These are phyloP conservation scores for Perizoma flavofasciatum DNA, from an alignment of 2,888 invertebrate genomes.

Conservation along the genomic window DNA sequence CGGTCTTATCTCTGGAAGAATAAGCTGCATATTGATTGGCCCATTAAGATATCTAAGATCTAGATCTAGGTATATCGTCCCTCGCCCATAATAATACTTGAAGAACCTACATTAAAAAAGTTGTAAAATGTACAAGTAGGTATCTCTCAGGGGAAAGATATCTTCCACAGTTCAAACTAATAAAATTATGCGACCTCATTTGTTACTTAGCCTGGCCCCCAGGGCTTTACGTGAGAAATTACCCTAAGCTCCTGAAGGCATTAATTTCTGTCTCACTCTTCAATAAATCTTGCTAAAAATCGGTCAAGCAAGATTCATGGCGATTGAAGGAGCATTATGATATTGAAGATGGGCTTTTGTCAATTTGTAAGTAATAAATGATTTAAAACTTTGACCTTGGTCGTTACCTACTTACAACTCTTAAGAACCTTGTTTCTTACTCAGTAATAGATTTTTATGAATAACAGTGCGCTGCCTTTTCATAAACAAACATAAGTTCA, in stretches of 20 bases:
- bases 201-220: conserved; percentile 50
- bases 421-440: no score
- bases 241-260: conserved; percentile 54
- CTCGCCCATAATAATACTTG: no score
- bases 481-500: no score
- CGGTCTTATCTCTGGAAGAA: no score
- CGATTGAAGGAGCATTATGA: conserved; percentile 17
- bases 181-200: conserved; percentile 68
- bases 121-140: neutral
- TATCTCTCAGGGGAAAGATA: neutral
- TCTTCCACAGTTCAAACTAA: conserved; percentile 47
- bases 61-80: no score
- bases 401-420: neutral
- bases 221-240: conserved; percentile 59
- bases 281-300: conserved; percentile 60
- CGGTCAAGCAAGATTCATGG: conserved; percentile 48
- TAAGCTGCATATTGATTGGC: no score
- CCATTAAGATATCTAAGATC: no score
- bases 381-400: neutral
- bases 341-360: conserved; percentile 11
- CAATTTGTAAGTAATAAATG: conserved; percentile 8
- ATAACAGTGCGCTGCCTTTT: no score
- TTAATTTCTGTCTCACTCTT: conserved; percentile 55
- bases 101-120: neutral
- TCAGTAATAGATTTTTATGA: no score